Evolutionary conservation across 92 coral and sea anemone genomes (phyloP), one percentile per base, ranked within the genome.

Genomic region (Bergia sp.): DNA sequence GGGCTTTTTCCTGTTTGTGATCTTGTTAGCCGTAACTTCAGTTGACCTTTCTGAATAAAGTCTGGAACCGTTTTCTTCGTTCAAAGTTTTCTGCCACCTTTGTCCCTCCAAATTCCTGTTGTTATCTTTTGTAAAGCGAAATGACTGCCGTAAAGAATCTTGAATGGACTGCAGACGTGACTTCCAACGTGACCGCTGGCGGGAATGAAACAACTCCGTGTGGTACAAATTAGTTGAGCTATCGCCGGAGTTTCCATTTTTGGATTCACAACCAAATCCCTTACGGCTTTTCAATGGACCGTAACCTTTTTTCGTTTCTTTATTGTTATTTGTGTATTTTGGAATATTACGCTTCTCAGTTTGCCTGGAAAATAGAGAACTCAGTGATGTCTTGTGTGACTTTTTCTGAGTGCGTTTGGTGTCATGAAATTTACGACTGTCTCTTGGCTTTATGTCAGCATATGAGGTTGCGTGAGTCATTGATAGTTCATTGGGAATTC

Each of bases 91-190:
- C 45, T 79, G 87, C 66, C 78, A 69, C 66, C 44, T 44, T 0
- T 84, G 41, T 71, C 47, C 43, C 37, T 84, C 87, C 50, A 71
- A 44, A 47, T 84, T 84, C n/a, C 37, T 77, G 67, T 84, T 83
- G 57, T 44, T 44, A 50, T 84, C 78, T 39, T 71, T 84, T 72
- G 21, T 71, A 79, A 84, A 71, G 77, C 77, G 87, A 49, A 82
- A 18, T n/a, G 86, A 66, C 20, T 82, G 44, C 23, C 79, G 87
- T 23, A 84, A 84, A 20, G 86, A 66, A 1, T 41, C 37, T 44
- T 82, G 39, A 15, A 84, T 44, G 41, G 79, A 55, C 5, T 43
- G 69, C 13, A 84, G 44, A 16, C 78, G 87, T 84, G 87, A 84
- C 79, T 47, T 84, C 79, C 42, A 44, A n/a, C 87, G 45, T 7